These are phyloP conservation scores for Sebastes umbrosus DNA, from an alignment of 2,797 vertebrate species.

Conservation along the genomic window DNA sequence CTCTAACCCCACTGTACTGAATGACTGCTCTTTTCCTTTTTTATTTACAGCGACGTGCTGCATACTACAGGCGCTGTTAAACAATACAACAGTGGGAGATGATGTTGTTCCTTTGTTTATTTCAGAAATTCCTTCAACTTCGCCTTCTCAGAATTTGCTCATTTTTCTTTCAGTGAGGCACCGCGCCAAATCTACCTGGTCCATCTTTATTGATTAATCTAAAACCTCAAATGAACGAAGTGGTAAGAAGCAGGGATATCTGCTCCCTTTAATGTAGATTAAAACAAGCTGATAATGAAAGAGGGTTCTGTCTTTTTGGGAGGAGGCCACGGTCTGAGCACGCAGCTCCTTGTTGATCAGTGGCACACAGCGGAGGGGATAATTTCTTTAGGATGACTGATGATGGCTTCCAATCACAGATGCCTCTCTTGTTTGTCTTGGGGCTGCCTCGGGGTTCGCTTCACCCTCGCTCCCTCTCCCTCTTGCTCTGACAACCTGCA, in stretches of 20 bases:
- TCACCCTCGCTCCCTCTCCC: constrained; percentile 71
- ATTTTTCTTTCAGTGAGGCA: constrained; percentile 16
- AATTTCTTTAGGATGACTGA: constrained; percentile 95
- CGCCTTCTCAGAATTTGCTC: not conserved
- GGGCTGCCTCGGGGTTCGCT: constrained; percentile 83
- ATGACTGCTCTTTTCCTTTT: constrained; percentile 89
- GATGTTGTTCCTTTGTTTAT: constrained; percentile 5
- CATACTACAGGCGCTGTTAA: not conserved
- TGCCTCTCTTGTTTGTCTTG: constrained; percentile 91
- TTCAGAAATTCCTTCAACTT: constrained; percentile 2
- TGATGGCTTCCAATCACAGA: constrained; percentile 87
- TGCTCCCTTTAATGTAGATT: constrained; percentile 37
- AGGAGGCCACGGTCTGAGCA: constrained; percentile 44
- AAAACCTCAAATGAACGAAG: constrained; percentile 37
- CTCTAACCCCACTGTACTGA: constrained; percentile 90
- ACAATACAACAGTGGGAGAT: not conserved
- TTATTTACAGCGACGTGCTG: constrained; percentile 89
- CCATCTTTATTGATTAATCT: constrained; percentile 19
- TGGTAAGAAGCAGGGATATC: constrained; percentile 14
- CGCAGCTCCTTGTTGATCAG: constrained; percentile 73
- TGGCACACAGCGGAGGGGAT: constrained; percentile 88
- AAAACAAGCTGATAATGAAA: constrained; percentile 80
- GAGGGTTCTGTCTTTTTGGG: constrained; percentile 88
- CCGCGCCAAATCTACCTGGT: not conserved
- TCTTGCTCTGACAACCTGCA: constrained; percentile 93